These are phyloP conservation scores for Yponomeuta plumbellus DNA, from an alignment of 2,888 invertebrate species.

Conservation along the genomic window DNA sequence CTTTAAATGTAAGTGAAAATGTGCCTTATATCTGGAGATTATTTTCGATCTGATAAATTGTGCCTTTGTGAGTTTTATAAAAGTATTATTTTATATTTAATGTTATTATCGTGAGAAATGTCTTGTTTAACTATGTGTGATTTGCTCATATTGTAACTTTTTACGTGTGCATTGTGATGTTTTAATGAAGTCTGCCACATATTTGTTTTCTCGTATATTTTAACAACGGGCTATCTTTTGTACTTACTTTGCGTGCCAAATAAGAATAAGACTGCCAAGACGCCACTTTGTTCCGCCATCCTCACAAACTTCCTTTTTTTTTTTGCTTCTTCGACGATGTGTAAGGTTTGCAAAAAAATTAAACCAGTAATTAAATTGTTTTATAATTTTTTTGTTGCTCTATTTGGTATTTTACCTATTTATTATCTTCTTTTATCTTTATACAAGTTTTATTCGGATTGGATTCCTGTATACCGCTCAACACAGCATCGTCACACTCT, in stretches of 20 bases:
- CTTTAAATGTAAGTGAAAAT: conserved; percentile 22
- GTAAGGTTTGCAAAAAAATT: too few species aligned
- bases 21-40: conserved; percentile 64
- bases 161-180: not conserved
- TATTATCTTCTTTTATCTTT: too few species aligned
- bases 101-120: not conserved
- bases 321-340: too few species aligned
- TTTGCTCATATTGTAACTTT: conserved; percentile 8
- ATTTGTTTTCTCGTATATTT: not conserved
- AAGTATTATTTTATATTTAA: conserved; percentile 14
- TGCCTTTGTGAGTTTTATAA: conserved; percentile 40
- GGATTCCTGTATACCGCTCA: too few species aligned
- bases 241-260: not conserved
- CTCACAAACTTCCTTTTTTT: too few species aligned
- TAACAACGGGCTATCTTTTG: not conserved
- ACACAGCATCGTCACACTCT: too few species aligned
- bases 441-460: too few species aligned
- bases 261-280: too few species aligned
- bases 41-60: conserved; percentile 56
- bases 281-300: too few species aligned
- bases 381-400: too few species aligned
- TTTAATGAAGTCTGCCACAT: not conserved
- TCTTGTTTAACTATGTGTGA: not conserved
- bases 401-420: too few species aligned
- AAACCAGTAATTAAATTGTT: too few species aligned